Evolutionary conservation across 2,888 invertebrate genomes (phyloP).

Genomic region (Chrysolina haemoptera): DNA sequence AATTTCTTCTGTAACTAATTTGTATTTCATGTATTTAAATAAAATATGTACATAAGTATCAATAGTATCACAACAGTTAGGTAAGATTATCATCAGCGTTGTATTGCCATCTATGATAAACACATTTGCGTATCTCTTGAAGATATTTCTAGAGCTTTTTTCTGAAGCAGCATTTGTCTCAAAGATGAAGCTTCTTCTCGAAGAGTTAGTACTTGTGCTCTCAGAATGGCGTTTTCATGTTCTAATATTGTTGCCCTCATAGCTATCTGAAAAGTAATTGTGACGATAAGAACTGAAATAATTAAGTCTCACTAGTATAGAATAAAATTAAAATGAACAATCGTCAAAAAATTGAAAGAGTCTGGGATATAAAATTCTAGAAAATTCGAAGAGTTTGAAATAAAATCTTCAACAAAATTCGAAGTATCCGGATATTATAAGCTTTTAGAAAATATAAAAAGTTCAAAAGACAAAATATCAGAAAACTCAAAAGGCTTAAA

Average conservation of each 20-base stretch:
- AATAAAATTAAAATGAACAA: no score
- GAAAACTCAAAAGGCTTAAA: no score
- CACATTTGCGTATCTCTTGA: slow-evolving; percentile 47
- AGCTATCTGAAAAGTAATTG: slow-evolving; percentile 76
- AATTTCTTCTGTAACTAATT: no score
- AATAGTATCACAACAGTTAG: slow-evolving; percentile 37
- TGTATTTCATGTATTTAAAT: slow-evolving; percentile 21
- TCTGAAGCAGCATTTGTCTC: slow-evolving; percentile 76
- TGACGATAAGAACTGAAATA: neutral
- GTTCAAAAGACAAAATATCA: no score
- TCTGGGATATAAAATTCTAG: no score
- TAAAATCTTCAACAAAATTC: no score
- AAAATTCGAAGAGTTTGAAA: no score
- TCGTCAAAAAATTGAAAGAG: no score
- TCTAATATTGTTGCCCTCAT: slow-evolving; percentile 87
- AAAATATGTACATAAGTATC: slow-evolving; percentile 32
- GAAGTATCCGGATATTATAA: no score
- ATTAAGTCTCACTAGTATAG: no score
- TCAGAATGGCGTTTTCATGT: slow-evolving; percentile 89
- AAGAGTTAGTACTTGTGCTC: slow-evolving; percentile 86
- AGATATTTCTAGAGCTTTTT: slow-evolving; percentile 63
- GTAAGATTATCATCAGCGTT: slow-evolving; percentile 5
- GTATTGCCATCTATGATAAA: slow-evolving; percentile 35
- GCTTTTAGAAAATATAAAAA: no score
- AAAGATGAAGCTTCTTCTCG: slow-evolving; percentile 85